Percentiles rank a stretch among this genome's conserved stretches.
These are phyloP conservation scores for Heliconius aoede DNA, from an alignment of 2,888 invertebrate genomes.

Conservation along the genomic window DNA sequence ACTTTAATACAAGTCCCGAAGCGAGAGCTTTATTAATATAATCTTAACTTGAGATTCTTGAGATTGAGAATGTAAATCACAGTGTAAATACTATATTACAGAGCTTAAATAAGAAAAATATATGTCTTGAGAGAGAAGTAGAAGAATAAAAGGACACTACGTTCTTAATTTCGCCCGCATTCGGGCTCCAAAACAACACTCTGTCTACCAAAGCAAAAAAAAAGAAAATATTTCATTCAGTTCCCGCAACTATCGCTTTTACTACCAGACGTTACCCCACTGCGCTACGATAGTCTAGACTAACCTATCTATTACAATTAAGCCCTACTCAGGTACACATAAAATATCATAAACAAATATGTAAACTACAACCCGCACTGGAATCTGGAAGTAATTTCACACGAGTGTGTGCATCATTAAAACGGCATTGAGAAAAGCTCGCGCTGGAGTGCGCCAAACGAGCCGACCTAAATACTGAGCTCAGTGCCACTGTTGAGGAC, in stretches of 20 bases:
- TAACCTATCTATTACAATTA: neutral
- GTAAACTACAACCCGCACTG: neutral
- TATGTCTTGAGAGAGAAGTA: neutral
- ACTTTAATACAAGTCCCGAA: neutral
- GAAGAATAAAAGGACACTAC: too few relatives aligned
- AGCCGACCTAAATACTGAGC: constrained; percentile 35
- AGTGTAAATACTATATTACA: too few relatives aligned
- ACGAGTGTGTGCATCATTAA: constrained; percentile 29
- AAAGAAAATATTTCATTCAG: too few relatives aligned
- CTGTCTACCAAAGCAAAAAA: neutral
- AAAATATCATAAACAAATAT: neutral
- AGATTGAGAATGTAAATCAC: too few relatives aligned
- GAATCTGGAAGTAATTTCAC: constrained; percentile 22
- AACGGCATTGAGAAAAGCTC: constrained; percentile 34
- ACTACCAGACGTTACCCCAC: too few relatives aligned
- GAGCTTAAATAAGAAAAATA: too few relatives aligned
- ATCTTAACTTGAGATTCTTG: neutral
- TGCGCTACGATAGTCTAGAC: too few relatives aligned
- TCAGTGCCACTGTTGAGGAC: neutral
- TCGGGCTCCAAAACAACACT: too few relatives aligned
- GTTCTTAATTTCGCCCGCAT: too few relatives aligned
- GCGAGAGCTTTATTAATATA: neutral
- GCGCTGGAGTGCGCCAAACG: constrained; percentile 16
- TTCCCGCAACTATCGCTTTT: too few relatives aligned
- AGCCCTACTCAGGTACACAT: neutral